phyloP scores from a whole-genome alignment of 2,888 invertebrate genomes.

The Nebria salina region DNA sequence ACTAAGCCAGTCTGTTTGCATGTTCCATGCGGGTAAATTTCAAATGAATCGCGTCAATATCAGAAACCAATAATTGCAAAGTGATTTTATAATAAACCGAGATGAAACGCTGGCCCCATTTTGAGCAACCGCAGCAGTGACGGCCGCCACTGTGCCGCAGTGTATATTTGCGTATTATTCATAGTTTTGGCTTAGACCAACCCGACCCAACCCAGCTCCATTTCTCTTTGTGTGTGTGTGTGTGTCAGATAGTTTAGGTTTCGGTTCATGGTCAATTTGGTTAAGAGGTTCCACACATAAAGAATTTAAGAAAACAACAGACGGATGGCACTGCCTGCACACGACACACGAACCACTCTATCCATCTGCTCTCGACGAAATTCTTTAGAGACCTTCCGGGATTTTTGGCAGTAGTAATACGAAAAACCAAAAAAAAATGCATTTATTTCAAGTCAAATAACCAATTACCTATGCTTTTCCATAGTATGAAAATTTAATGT shows the following conservation, averaged over 20 bases:
- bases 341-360: conserved; percentile 1
- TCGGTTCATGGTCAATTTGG: conserved; percentile 42
- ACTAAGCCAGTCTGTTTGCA: too few relatives aligned
- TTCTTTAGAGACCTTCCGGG: conserved; percentile 3
- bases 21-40: not conserved
- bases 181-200: not conserved
- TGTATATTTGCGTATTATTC: not conserved
- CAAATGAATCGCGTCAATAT: not conserved
- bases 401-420: not conserved
- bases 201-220: not conserved
- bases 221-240: not conserved
- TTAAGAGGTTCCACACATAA: conserved; percentile 41
- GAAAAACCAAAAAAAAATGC: too few relatives aligned
- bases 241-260: not conserved
- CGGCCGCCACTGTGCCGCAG: not conserved
- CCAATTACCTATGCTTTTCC: too few relatives aligned
- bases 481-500: not conserved
- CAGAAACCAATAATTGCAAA: not conserved
- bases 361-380: conserved; percentile 13
- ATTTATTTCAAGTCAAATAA: too few relatives aligned
- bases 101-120: not conserved
- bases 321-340: not conserved
- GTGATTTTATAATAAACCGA: not conserved
- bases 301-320: conserved; percentile 42
- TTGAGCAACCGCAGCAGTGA: not conserved